A percentile compares a stretch with the other conserved stretches of the same genome.
Evolutionary conservation across 2,888 invertebrate genomes (phyloP).

Genomic region (Spisula subtruncata): DNA sequence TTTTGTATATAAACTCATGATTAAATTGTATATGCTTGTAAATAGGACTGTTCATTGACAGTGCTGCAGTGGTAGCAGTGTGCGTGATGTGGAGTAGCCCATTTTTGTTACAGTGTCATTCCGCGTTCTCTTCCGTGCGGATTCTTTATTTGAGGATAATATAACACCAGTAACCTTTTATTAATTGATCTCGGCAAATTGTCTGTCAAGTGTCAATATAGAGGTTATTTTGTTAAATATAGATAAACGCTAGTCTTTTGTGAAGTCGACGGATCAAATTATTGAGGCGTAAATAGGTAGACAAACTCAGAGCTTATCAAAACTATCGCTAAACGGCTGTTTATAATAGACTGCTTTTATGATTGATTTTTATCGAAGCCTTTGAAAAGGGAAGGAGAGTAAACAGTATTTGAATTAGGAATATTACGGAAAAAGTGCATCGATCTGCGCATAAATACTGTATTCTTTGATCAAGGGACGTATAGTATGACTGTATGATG

Average conservation of each 20-base stretch:
- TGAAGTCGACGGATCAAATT: conserved; percentile 43
- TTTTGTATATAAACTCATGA: conserved; percentile 39
- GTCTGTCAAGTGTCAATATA: conserved; percentile 61
- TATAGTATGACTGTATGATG: conserved; percentile 27
- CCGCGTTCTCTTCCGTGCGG: not conserved
- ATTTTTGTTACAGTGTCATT: conserved; percentile 5
- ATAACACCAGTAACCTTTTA: conserved; percentile 27
- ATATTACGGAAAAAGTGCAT: conserved; percentile 16
- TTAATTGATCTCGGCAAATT: conserved; percentile 63
- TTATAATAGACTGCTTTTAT: conserved; percentile 32
- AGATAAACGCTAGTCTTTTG: conserved; percentile 50
- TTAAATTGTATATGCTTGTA: conserved; percentile 27
- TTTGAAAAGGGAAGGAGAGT: conserved; percentile 21
- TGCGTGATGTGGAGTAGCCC: conserved; percentile 19
- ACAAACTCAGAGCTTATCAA: conserved; percentile 44
- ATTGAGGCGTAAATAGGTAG: conserved; percentile 42
- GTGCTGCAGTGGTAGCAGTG: not conserved
- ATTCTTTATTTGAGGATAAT: conserved; percentile 35
- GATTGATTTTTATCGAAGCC: conserved; percentile 36
- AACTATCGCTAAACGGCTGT: conserved; percentile 12
- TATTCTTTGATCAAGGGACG: not conserved
- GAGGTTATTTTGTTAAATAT: conserved; percentile 60
- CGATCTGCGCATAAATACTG: not conserved
- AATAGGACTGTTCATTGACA: not conserved
- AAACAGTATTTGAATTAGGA: not conserved